A percentile compares a stretch with the other conserved stretches of the same genome.
phyloP scores from a whole-genome alignment of 1,140 invertebrate genomes.

The Habropoda laboriosa region DNA sequence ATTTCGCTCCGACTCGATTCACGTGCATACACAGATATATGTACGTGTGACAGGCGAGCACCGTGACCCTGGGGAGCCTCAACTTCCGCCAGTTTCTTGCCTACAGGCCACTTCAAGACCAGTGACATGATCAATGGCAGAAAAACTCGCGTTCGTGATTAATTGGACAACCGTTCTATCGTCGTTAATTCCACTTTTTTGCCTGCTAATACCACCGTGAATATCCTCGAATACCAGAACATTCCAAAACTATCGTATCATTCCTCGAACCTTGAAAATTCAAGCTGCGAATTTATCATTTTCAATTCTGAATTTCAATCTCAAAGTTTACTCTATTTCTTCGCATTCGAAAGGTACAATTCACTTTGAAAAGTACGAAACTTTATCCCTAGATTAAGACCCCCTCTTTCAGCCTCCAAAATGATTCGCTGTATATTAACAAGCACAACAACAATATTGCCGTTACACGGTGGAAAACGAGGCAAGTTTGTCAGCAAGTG shows the following conservation, averaged over 20 bases:
- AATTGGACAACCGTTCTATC: neutral
- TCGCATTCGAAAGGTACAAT: too few species aligned
- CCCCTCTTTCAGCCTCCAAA: neutral
- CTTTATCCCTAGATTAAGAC: too few species aligned
- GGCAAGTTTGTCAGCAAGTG: neutral
- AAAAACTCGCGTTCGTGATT: conserved; percentile 1
- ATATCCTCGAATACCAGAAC: too few species aligned
- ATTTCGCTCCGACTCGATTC: conserved; percentile 52
- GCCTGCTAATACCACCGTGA: too few species aligned
- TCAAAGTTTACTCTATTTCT: too few species aligned
- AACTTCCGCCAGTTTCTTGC: conserved; percentile 54
- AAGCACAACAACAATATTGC: neutral
- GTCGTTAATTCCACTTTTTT: too few species aligned
- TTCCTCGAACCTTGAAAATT: too few species aligned
- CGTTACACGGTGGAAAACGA: neutral
- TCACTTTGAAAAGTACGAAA: too few species aligned
- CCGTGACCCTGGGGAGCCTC: conserved; percentile 25
- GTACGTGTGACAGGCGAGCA: conserved; percentile 1
- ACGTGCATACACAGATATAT: neutral
- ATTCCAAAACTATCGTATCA: too few species aligned
- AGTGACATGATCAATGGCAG: conserved; percentile 38
- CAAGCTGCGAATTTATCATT: too few species aligned
- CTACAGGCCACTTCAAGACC: neutral
- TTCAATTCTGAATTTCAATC: too few species aligned
- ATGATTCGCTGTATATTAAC: too few species aligned